Percentiles rank a stretch among this genome's conserved stretches.
Conservation (phyloP, 2,888 invertebrate genomes). For the Tenthredo amoena region DNA sequence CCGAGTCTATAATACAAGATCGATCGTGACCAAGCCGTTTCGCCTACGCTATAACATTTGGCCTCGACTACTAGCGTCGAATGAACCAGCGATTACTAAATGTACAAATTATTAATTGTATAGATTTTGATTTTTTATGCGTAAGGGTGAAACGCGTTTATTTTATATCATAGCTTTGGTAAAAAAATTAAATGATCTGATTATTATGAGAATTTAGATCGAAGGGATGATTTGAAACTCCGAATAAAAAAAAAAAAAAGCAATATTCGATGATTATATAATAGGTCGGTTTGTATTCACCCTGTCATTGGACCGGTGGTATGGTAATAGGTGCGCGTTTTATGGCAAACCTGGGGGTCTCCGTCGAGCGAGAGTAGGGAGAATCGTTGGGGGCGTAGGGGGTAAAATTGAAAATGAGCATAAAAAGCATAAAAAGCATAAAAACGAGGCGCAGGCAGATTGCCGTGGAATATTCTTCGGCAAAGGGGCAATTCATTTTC, state of each 20-base stretch:
- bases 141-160: neutral
- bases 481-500: slow-evolving; percentile 78
- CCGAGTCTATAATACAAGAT: slow-evolving; percentile 76
- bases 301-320: slow-evolving; percentile 68
- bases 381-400: slow-evolving; percentile 57
- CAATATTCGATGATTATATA: slow-evolving; percentile 55
- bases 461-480: slow-evolving; percentile 76
- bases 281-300: slow-evolving; percentile 72
- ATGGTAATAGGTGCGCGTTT: slow-evolving; percentile 73
- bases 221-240: neutral
- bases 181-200: neutral
- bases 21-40: slow-evolving; percentile 67
- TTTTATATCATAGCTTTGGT: neutral
- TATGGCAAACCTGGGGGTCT: slow-evolving; percentile 65
- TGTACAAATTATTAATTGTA: neutral
- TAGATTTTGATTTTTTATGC: neutral
- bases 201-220: neutral
- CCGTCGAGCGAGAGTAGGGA: slow-evolving; percentile 54
- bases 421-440: slow-evolving; percentile 69
- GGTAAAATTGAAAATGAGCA: slow-evolving; percentile 77
- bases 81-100: slow-evolving; percentile 6
- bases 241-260: neutral
- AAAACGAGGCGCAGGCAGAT: slow-evolving; percentile 73
- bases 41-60: slow-evolving; percentile 17
- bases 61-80: slow-evolving; percentile 52